phyloP scores from a whole-genome alignment of 37 sponge, comb jelly and placozoan genomes.

The Aplysina aerophoba region DNA sequence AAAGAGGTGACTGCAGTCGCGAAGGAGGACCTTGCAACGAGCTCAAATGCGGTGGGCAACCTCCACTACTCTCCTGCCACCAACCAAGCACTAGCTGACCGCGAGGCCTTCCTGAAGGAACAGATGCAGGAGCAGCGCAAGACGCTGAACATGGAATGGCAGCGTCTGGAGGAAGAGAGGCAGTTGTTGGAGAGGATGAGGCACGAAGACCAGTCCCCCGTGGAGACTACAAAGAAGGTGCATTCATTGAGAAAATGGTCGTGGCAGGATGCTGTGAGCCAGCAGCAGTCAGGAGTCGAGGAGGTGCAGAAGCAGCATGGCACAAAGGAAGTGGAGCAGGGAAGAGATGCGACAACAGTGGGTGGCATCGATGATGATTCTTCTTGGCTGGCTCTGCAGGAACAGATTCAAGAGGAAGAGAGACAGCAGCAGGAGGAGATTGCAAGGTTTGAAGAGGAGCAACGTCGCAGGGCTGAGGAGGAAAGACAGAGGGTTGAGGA shows the following conservation, averaged over 20 bases:
- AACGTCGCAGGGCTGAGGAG: neutral
- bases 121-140: slow-evolving; percentile 23
- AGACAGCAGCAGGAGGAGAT: neutral
- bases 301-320: neutral
- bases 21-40: neutral
- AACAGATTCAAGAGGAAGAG: neutral
- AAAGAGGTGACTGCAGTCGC: neutral
- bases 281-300: neutral
- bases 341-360: neutral
- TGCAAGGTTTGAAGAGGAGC: neutral
- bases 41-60: neutral
- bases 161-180: slow-evolving; percentile 21
- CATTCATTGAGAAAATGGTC: neutral
- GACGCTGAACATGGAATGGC: neutral
- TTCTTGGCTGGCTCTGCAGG: too few relatives aligned
- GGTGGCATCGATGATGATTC: too few relatives aligned
- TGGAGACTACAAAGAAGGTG: neutral
- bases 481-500: slow-evolving; percentile 19
- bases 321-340: neutral
- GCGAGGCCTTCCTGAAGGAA: slow-evolving; percentile 26
- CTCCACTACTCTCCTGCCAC: slow-evolving; percentile 7
- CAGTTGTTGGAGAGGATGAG: neutral
- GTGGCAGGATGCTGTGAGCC: neutral
- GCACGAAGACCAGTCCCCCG: neutral
- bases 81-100: neutral